Base-by-base conservation (phyloP, 2,113 vertebrate species). In the Brachyhypopomus gauderio region DNA sequence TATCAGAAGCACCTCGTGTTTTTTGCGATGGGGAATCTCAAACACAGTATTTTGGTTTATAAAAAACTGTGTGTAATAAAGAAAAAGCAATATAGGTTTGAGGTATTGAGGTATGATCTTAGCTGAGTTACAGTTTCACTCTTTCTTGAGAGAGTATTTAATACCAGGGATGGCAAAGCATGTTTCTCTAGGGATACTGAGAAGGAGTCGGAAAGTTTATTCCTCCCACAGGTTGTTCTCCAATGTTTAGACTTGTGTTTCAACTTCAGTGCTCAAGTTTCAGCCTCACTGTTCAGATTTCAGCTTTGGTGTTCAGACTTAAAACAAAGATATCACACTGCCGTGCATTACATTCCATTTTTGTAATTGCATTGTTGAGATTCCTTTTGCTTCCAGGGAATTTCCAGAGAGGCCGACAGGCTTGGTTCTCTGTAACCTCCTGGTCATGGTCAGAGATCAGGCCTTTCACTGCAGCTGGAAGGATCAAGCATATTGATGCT, bases 351-450 rank as follows among this genome's bases (percentile, higher is more conserved):
- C 59, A 82, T 79, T 84, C 41, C 62, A 72, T 76, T 78, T 66
- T 85, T 70, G 72, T 59, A 55, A 80, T 79, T 71, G 23, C 66
- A 63, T 83, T 70, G 76, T 36, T 81, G 64, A 84, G 48, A 90
- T 86, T 87, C 83, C 78, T 80, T 14, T 66, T 84, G 23, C 48
- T 58, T 63, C 20, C 22, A 36, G 72, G 82, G 83, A 85, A 52
- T 87, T 84, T 87, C 78, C 83, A 85, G 48, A 34, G 16, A 59
- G 34, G 22, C 19, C 64, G 30, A 20, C 60, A 41, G 27, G 60
- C 19, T 34, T 36, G 56, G 62, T 75, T 55, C 48, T 69, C 34
- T 2, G 30, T 62, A 22, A 56, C 34, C 22, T 63, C 58, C 19
- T 52, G 67, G 75, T 71, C 75, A 55, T 34, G 19, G 14, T 30